Conservation (phyloP, 2,888 invertebrate species). For the Macaria liturata region DNA sequence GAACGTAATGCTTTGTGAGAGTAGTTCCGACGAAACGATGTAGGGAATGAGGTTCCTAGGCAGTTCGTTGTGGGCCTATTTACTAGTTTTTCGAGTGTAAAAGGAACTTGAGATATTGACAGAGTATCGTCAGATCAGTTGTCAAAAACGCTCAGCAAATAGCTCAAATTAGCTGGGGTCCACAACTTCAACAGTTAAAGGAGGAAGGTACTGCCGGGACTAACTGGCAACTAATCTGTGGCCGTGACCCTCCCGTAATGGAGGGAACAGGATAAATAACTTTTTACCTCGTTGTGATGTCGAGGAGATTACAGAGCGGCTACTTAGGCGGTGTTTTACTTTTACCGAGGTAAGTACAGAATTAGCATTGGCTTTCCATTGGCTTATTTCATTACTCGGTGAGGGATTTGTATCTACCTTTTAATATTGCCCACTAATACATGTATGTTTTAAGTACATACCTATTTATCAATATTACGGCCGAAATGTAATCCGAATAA, state of each 20-base stretch:
- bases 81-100: too few relatives aligned
- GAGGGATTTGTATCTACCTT: background rate
- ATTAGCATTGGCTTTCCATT: slow-evolving; percentile 10
- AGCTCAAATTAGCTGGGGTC: slow-evolving; percentile 39
- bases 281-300: slow-evolving; percentile 33
- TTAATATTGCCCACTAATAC: too few relatives aligned
- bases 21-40: too few relatives aligned
- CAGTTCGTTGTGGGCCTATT: too few relatives aligned
- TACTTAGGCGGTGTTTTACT: slow-evolving; percentile 25
- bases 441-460: too few relatives aligned
- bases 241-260: slow-evolving; percentile 19
- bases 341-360: slow-evolving; percentile 1
- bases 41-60: too few relatives aligned
- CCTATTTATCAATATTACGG: too few relatives aligned
- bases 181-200: slow-evolving; percentile 32
- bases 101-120: too few relatives aligned
- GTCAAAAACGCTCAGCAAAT: slow-evolving; percentile 12
- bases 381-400: slow-evolving; percentile 1
- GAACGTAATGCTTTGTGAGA: slow-evolving; percentile 1
- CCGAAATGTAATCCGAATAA: too few relatives aligned
- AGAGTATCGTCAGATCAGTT: too few relatives aligned
- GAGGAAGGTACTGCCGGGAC: background rate
- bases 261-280: slow-evolving; percentile 29
- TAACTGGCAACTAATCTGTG: slow-evolving; percentile 11
- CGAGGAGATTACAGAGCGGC: slow-evolving; percentile 22